Percentiles rank a stretch among this genome's conserved stretches.
These are phyloP conservation scores for Tragopan temminckii DNA, from an alignment of 2,797 vertebrate genomes.

Conservation along the genomic window DNA sequence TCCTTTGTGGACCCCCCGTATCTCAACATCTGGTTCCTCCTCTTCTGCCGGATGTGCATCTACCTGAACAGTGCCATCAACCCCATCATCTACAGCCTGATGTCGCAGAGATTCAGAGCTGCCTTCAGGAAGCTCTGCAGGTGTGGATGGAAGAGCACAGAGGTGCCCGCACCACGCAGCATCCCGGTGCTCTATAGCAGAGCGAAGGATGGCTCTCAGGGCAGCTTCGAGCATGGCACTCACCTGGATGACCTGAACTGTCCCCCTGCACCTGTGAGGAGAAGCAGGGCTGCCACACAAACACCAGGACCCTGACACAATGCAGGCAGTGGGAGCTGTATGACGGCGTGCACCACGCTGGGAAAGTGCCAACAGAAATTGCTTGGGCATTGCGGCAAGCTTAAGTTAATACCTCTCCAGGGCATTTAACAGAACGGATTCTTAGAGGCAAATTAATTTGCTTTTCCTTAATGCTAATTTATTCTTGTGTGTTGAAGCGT, in stretches of 20 bases:
- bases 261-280: slow-evolving; percentile 20
- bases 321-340: background rate
- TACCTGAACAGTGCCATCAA: slow-evolving; percentile 93
- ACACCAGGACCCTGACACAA: background rate
- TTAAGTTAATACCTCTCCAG: background rate
- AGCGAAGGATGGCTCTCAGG: slow-evolving; percentile 83
- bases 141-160: slow-evolving; percentile 75
- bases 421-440: slow-evolving; percentile 10
- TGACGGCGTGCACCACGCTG: background rate
- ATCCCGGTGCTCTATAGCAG: slow-evolving; percentile 84
- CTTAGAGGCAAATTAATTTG: background rate
- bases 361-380: background rate
- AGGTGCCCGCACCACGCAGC: slow-evolving; percentile 48
- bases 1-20: slow-evolving; percentile 90
- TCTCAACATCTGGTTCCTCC: slow-evolving; percentile 89
- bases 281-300: slow-evolving; percentile 58
- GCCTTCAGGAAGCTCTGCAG: slow-evolving; percentile 88
- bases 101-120: slow-evolving; percentile 91
- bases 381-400: background rate
- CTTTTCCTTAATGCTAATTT: background rate
- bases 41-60: slow-evolving; percentile 91
- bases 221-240: slow-evolving; percentile 78
- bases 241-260: slow-evolving; percentile 80
- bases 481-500: slow-evolving; percentile 6
- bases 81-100: slow-evolving; percentile 91